These are phyloP conservation scores for Elegia similella DNA, from an alignment of 2,888 invertebrate genomes.

Conservation along the genomic window DNA sequence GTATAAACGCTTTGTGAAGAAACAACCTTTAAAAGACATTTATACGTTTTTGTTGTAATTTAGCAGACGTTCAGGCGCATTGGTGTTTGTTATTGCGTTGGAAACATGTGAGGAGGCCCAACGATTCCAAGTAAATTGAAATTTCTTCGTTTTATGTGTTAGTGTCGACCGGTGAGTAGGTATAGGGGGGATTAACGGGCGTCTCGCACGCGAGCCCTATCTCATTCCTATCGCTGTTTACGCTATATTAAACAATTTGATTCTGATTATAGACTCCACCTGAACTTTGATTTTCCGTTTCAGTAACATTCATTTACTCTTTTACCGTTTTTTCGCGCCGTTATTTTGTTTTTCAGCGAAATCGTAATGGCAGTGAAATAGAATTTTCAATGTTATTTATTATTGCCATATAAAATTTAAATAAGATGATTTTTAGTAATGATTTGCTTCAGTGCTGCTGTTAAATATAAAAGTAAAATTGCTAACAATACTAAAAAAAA, in stretches of 20 bases:
- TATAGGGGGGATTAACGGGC: constrained; percentile 61
- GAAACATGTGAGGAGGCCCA: constrained; percentile 37
- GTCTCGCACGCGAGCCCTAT: constrained; percentile 65
- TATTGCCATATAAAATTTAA: too few relatives aligned
- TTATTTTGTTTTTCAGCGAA: constrained; percentile 22
- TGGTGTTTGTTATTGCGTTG: constrained; percentile 26
- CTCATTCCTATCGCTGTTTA: constrained; percentile 71
- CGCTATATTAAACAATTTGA: constrained; percentile 74
- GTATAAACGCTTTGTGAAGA: background rate
- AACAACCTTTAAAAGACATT: constrained; percentile 1
- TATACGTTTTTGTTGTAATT: constrained; percentile 7
- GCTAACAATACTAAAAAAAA: too few relatives aligned
- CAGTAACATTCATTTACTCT: constrained; percentile 35
- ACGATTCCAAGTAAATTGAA: constrained; percentile 64
- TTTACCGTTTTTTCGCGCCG: constrained; percentile 21
- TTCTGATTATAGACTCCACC: constrained; percentile 65
- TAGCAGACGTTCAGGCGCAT: constrained; percentile 13
- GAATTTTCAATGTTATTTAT: too few relatives aligned
- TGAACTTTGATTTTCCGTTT: constrained; percentile 46
- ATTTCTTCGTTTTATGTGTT: constrained; percentile 58
- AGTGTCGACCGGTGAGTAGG: constrained; percentile 38
- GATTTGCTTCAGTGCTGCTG: too few relatives aligned
- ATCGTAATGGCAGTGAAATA: too few relatives aligned
- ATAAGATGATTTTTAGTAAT: too few relatives aligned
- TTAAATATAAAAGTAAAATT: too few relatives aligned